Conservation (phyloP, 2,797 vertebrate species). For the Rhincodon typus region DNA sequence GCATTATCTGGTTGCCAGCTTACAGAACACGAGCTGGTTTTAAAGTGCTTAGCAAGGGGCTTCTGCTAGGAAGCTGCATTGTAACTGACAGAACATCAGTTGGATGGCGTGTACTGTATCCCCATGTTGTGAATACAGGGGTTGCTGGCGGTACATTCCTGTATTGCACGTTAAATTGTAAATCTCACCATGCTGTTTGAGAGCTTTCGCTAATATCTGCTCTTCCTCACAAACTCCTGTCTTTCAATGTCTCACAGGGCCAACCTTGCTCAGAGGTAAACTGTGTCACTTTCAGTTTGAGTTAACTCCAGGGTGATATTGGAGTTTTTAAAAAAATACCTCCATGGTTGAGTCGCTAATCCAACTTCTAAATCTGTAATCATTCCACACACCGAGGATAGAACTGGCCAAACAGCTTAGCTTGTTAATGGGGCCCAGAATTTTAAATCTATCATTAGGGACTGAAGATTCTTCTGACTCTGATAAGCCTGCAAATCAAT, state of each 20-base stretch:
- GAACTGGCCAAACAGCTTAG: not conserved
- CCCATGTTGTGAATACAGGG: not conserved
- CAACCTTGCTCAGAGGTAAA: not conserved
- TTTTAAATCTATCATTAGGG: not conserved
- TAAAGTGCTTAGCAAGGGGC: not conserved
- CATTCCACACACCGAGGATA: not conserved
- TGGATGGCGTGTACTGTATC: not conserved
- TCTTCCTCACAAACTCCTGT: not conserved
- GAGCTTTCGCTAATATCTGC: not conserved
- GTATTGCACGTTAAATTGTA: not conserved
- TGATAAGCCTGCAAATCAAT: not conserved
- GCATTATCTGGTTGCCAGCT: not conserved
- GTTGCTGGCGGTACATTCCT: not conserved
- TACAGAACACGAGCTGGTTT: not conserved
- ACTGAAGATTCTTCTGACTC: not conserved
- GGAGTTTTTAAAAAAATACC: not conserved
- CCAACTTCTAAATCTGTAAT: not conserved
- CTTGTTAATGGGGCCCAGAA: not conserved
- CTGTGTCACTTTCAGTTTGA: not conserved
- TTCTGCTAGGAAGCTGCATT: not conserved
- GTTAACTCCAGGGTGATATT: not conserved
- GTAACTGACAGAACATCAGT: not conserved
- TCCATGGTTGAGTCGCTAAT: not conserved
- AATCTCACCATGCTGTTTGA: not conserved
- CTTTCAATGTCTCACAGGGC: not conserved